Evolutionary conservation across 1,140 invertebrate species (phyloP).

Genomic region (Drosophila erecta): DNA sequence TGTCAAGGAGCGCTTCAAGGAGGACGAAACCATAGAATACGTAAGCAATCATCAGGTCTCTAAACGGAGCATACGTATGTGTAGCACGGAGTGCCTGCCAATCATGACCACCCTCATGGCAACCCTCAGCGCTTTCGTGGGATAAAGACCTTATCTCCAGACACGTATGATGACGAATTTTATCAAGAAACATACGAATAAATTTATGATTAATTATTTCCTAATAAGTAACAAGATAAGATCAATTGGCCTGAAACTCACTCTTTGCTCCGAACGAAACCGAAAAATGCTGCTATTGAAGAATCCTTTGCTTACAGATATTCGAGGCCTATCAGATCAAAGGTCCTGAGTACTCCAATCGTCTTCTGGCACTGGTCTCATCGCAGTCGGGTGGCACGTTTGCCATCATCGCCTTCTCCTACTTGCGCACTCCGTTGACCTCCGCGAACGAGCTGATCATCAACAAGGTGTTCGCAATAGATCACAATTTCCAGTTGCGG

Average conservation of each 20-base stretch:
- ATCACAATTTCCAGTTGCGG: conserved; percentile 88
- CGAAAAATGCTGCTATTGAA: neutral
- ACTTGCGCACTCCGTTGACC: conserved; percentile 86
- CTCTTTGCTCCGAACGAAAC: neutral
- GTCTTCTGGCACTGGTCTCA: conserved; percentile 88
- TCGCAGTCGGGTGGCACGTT: conserved; percentile 86
- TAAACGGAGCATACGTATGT: neutral
- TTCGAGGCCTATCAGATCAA: conserved; percentile 83
- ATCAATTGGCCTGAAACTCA: too few species aligned
- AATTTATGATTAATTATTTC: neutral
- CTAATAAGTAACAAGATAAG: too few species aligned
- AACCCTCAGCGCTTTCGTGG: too few species aligned
- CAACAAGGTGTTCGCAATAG: conserved; percentile 89
- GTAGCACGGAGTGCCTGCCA: too few species aligned
- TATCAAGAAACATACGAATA: neutral
- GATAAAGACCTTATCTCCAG: too few species aligned
- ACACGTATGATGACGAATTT: neutral
- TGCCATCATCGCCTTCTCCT: conserved; percentile 88
- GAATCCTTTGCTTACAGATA: conserved; percentile 43
- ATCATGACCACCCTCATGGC: too few species aligned
- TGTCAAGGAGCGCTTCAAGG: conserved; percentile 76
- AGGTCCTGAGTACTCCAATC: conserved; percentile 79
- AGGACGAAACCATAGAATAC: conserved; percentile 70
- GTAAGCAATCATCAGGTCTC: conserved; percentile 37
- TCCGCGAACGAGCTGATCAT: conserved; percentile 88